Percentiles rank a stretch among this genome's conserved stretches.
phyloP scores from a whole-genome alignment of 2,113 vertebrate species.

The Xiphorhynchus elegans region DNA sequence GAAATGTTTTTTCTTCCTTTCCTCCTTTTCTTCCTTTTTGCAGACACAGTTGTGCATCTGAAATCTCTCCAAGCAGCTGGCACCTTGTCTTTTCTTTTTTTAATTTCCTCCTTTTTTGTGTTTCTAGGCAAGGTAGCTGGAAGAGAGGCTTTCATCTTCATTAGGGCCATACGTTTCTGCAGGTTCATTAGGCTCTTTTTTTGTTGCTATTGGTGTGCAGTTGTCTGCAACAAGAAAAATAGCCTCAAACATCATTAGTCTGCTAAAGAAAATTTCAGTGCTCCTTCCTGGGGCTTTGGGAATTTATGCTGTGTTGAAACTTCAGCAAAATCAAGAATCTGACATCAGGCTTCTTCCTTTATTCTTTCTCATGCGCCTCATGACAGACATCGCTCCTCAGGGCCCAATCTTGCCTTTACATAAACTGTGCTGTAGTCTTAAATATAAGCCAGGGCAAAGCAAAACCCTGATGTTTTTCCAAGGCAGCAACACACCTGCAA shows the following conservation, averaged over 20 bases:
- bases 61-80: constrained; percentile 60
- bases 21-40: constrained; percentile 27
- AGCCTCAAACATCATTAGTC: constrained; percentile 66
- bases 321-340: constrained; percentile 49
- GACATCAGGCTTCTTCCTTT: constrained; percentile 42
- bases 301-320: constrained; percentile 43
- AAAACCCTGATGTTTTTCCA: constrained; percentile 41
- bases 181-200: constrained; percentile 62
- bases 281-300: constrained; percentile 38
- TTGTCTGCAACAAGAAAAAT: constrained; percentile 72
- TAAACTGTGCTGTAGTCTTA: constrained; percentile 19
- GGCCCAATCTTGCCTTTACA: constrained; percentile 35
- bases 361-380: background rate
- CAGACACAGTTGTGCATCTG: constrained; percentile 8
- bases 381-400: constrained; percentile 15
- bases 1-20: constrained; percentile 35
- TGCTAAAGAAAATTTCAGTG: constrained; percentile 55
- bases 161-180: constrained; percentile 65
- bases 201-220: constrained; percentile 42
- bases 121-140: constrained; percentile 49
- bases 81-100: constrained; percentile 20
- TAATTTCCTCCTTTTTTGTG: background rate
- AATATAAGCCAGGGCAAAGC: constrained; percentile 20
- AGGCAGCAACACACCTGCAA: constrained; percentile 45
- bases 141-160: constrained; percentile 70